Percentiles rank a stretch among this genome's conserved stretches.
phyloP scores from a whole-genome alignment of 2,113 vertebrate genomes.

The Chloebia gouldiae region DNA sequence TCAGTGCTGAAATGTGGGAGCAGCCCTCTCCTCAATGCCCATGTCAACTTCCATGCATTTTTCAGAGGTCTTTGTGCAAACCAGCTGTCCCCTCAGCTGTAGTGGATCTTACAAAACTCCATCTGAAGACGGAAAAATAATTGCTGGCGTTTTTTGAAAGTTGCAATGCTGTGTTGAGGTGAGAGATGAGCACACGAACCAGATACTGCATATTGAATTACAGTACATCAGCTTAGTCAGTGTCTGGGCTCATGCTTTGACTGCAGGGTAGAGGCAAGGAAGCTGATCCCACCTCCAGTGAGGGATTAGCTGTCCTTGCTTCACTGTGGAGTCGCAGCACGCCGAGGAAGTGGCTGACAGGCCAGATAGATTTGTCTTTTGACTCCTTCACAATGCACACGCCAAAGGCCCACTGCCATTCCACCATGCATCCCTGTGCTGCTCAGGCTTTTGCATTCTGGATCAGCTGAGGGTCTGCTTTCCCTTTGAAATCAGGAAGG shows the following conservation, averaged over 20 bases:
- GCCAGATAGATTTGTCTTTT: not conserved
- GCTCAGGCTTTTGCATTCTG: not conserved
- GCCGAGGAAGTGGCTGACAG: conserved; percentile 11
- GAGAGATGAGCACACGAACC: not conserved
- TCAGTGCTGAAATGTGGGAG: not conserved
- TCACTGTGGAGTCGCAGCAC: not conserved
- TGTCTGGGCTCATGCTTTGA: conserved; percentile 7
- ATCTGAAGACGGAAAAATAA: not conserved
- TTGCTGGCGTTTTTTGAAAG: fast-evolving
- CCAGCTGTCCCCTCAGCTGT: not conserved
- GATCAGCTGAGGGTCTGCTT: not conserved
- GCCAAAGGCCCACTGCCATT: not conserved
- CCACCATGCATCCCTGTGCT: not conserved
- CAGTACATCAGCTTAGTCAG: not conserved
- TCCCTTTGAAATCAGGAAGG: not conserved
- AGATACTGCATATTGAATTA: conserved; percentile 36
- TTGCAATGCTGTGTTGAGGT: not conserved
- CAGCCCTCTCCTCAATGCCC: not conserved
- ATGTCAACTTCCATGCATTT: not conserved
- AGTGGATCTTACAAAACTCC: not conserved
- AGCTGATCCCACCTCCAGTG: conserved; percentile 45
- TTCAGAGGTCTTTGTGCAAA: not conserved
- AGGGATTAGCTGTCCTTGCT: conserved; percentile 35
- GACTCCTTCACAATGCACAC: conserved; percentile 9
- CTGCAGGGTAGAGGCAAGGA: conserved; percentile 18